These are phyloP conservation scores for Oppia nitens DNA, from an alignment of 1,140 invertebrate species.

Conservation along the genomic window DNA sequence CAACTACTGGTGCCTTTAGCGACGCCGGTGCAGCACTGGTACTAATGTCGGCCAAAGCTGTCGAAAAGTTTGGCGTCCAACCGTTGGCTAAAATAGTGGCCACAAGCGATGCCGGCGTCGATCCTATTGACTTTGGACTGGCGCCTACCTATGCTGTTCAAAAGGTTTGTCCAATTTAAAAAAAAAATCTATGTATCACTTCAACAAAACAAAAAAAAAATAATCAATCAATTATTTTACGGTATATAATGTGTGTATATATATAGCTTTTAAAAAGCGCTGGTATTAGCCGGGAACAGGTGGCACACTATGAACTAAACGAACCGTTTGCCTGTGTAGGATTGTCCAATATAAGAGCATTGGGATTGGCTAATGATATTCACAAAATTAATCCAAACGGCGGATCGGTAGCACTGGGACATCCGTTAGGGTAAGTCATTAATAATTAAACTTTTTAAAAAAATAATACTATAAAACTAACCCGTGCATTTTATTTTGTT, in stretches of 20 bases:
- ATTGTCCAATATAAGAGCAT: conserved; percentile 33
- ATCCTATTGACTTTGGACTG: conserved; percentile 93
- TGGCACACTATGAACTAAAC: conserved; percentile 38
- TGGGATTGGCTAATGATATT: conserved; percentile 33
- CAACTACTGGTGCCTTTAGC: conserved; percentile 93
- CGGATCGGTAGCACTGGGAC: conserved; percentile 89
- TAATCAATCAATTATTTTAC: too few species aligned
- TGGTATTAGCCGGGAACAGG: conserved; percentile 31
- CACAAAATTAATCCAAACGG: conserved; percentile 37
- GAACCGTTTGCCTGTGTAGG: conserved; percentile 42
- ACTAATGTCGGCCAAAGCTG: conserved; percentile 57
- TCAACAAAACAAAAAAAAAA: too few species aligned
- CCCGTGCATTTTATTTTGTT: too few species aligned
- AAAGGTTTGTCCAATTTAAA: conserved; percentile 43
- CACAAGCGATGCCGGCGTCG: conserved; percentile 86
- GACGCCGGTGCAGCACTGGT: conserved; percentile 89
- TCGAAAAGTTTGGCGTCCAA: conserved; percentile 54
- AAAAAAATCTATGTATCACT: too few species aligned
- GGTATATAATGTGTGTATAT: too few species aligned
- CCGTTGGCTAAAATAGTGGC: conserved; percentile 73
- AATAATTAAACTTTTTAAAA: too few species aligned
- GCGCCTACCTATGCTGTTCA: conserved; percentile 82
- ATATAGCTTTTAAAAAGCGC: conserved; percentile 28
- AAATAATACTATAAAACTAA: too few species aligned
- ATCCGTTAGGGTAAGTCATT: conserved; percentile 80